phyloP scores from a whole-genome alignment of 2,888 invertebrate genomes.

The Pterobdella sp. region DNA sequence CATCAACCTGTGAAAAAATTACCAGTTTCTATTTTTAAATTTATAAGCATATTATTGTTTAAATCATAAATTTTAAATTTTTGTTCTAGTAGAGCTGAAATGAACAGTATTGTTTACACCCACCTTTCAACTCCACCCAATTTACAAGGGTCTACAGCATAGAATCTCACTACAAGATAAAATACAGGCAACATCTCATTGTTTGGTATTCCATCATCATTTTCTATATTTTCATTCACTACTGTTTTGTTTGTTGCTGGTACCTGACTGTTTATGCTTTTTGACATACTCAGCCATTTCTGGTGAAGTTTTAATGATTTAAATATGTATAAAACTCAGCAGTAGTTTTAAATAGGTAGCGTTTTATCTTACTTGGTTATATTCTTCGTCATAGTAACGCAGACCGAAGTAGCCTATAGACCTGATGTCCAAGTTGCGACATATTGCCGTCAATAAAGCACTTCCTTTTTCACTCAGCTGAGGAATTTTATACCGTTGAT shows the following conservation, averaged over 20 bases:
- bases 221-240: not conserved
- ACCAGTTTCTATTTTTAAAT: too few species aligned
- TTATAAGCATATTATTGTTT: too few species aligned
- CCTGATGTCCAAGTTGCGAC: not conserved
- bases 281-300: constrained; percentile 6
- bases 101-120: too few species aligned
- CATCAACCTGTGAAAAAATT: constrained; percentile 6
- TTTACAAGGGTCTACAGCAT: constrained; percentile 5
- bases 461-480: not conserved
- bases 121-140: constrained; percentile 10
- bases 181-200: not conserved
- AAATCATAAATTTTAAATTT: too few species aligned
- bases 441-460: not conserved
- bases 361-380: not conserved
- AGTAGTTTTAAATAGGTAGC: too few species aligned
- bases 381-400: not conserved
- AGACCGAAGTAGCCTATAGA: constrained; percentile 3
- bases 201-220: not conserved
- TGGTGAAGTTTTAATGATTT: too few species aligned
- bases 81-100: too few species aligned
- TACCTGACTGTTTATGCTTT: not conserved
- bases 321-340: too few species aligned
- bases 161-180: not conserved
- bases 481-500: not conserved
- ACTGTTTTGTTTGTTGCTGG: too few species aligned